Evolutionary conservation across 2,888 invertebrate species (phyloP).

Genomic region (Metalampra italica): DNA sequence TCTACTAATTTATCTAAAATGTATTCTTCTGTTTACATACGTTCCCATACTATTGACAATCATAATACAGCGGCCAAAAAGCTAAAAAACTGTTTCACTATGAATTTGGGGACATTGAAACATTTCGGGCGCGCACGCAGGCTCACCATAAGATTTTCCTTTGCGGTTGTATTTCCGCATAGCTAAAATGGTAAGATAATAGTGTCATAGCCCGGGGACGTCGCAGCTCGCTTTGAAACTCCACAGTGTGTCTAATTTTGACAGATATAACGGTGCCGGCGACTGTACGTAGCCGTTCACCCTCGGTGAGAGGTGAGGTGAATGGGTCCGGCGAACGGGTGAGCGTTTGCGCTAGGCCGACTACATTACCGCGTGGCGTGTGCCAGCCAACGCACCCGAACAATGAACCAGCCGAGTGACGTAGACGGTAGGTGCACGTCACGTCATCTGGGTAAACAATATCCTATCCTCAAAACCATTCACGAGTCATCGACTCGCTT

Average conservation of each 20-base stretch:
- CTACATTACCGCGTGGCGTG: conserved; percentile 67
- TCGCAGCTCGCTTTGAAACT: too few relatives aligned
- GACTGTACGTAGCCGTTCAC: conserved; percentile 52
- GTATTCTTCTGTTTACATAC: too few relatives aligned
- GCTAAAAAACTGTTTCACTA: too few relatives aligned
- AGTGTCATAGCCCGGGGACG: too few relatives aligned
- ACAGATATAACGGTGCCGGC: conserved; percentile 12
- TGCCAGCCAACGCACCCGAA: conserved; percentile 70
- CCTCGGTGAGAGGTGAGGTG: conserved; percentile 77
- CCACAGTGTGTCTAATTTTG: conserved; percentile 10
- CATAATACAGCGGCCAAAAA: too few relatives aligned
- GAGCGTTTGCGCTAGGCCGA: conserved; percentile 64
- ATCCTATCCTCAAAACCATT: conserved; percentile 18
- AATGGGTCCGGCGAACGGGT: conserved; percentile 64
- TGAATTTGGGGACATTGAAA: too few relatives aligned
- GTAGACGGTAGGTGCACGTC: conserved; percentile 37
- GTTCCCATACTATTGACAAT: too few relatives aligned
- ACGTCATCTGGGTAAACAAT: conserved; percentile 38
- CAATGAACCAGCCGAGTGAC: conserved; percentile 72
- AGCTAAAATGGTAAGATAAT: too few relatives aligned
- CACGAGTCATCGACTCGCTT: conserved; percentile 17
- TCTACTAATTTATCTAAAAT: too few relatives aligned
- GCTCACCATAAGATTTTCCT: too few relatives aligned
- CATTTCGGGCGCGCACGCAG: too few relatives aligned
- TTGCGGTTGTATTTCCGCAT: too few relatives aligned